These are phyloP conservation scores for Rhynchonycteris naso DNA, from an alignment of 2,797 vertebrate genomes.

Conservation along the genomic window DNA sequence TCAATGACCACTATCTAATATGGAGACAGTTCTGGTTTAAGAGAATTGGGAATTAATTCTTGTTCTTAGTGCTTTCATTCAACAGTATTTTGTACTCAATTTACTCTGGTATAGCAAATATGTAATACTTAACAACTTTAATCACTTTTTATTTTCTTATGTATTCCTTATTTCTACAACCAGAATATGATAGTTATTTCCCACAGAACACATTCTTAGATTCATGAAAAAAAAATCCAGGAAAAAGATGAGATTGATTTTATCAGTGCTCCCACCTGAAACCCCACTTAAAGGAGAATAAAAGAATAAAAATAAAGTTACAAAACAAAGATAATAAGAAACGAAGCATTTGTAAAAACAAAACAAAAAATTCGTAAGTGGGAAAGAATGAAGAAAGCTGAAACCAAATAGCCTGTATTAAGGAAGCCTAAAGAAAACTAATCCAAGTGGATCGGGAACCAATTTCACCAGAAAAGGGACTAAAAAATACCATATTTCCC, in stretches of 20 bases:
- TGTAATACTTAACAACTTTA: background rate
- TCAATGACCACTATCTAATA: background rate
- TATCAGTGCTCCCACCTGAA: background rate
- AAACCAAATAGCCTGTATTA: background rate
- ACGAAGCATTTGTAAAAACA: background rate
- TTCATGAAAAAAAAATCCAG: background rate
- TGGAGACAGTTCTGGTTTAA: background rate
- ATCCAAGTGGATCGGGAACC: background rate
- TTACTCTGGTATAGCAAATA: background rate
- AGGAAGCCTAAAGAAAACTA: background rate
- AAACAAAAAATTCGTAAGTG: background rate
- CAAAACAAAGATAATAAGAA: background rate
- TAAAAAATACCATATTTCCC: background rate
- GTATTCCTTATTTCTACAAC: conserved; percentile 13
- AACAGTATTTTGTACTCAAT: background rate
- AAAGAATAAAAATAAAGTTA: background rate
- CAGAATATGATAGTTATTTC: conserved; percentile 15
- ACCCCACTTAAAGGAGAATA: background rate
- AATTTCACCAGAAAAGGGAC: background rate
- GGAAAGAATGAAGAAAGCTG: background rate
- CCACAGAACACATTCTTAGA: background rate
- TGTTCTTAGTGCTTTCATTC: background rate
- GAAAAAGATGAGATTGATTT: background rate
- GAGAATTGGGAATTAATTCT: background rate
- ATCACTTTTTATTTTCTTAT: background rate